Base-by-base conservation (phyloP, 1,140 invertebrate species). In the Pachyrhynchus sulphureomaculatus region DNA sequence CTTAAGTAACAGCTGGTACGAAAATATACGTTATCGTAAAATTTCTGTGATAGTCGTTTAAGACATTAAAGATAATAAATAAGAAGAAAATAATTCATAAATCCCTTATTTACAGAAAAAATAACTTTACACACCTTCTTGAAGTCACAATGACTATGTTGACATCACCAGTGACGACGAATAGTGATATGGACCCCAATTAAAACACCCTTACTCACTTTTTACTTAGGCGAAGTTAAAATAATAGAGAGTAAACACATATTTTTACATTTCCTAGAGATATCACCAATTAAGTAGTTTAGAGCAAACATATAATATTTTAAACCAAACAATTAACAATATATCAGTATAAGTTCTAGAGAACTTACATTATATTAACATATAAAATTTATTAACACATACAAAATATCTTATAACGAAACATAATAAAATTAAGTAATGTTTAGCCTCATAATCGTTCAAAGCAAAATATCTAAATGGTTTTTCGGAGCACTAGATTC, bases 241-340 rank as follows among this genome's bases (percentile, higher is more conserved):
- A 24, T 58, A 8, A 37, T 36, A 6, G 29, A 58, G 12, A 58
- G 17, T 18, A 58, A 58, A 36, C 55, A 58, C 15, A 58, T 44
- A 4, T 36, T 36, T 34, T 13, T 58, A n/a, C 32, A 58, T 49
- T 48, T 18, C 24, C 8, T 58, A 18, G 53, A 56, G 18, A 44
- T 56, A 13, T 6, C 13, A 29, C 6, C 37, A 56, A 56, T 36
- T 47, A 13, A 15, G 13, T 42, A 41, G 44, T 41, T 17, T 56
- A 5, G 21, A 6, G 23, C 0, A 37, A 4, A 21, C 9, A 17
- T 13, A 20, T 17, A 10, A 23, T 49, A 45, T 13, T 13, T 3
- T 45, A 45, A 20, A 23, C 8, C 5, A 9, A 41, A n/a, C n/a
- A n/a, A n/a, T n/a, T n/a, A n/a, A n/a, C n/a, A 5, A 54, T 5